Percentiles rank a stretch among this genome's conserved stretches.
Evolutionary conservation across 2,888 invertebrate species (phyloP).

Genomic region (Diaphora mendica): DNA sequence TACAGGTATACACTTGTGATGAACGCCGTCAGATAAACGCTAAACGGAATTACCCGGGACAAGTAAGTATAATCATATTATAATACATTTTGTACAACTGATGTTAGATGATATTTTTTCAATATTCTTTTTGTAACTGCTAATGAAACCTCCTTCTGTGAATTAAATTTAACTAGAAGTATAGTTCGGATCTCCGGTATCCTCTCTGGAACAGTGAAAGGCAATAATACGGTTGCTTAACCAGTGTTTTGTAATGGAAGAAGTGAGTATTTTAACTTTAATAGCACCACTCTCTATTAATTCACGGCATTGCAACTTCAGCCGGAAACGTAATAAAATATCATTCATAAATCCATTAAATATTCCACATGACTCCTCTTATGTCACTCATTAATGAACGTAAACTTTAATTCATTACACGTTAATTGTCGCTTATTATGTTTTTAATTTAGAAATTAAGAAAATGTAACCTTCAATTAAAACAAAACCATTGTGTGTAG

Average conservation of each 20-base stretch:
- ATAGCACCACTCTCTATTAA: too few relatives aligned
- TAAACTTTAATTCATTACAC: background rate
- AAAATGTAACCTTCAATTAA: background rate
- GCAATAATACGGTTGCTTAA: too few relatives aligned
- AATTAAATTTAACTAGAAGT: background rate
- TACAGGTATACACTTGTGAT: conserved; percentile 38
- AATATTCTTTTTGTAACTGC: background rate
- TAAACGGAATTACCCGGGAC: conserved; percentile 25
- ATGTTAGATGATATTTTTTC: too few relatives aligned
- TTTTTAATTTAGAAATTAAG: background rate
- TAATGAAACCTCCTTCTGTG: background rate
- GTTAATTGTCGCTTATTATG: background rate
- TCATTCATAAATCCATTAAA: background rate
- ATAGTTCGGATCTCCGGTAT: too few relatives aligned
- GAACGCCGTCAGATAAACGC: conserved; percentile 24
- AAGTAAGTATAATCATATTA: conserved; percentile 28
- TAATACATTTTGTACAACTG: too few relatives aligned
- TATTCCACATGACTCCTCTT: background rate
- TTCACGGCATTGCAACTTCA: background rate
- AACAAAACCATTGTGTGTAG: too few relatives aligned
- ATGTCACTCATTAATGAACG: background rate
- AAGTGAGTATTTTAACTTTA: too few relatives aligned
- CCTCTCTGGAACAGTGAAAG: too few relatives aligned
- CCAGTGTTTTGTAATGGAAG: background rate
- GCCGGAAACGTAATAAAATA: background rate